These are phyloP conservation scores for Hololepta plana DNA, from an alignment of 2,888 invertebrate genomes.

Conservation along the genomic window DNA sequence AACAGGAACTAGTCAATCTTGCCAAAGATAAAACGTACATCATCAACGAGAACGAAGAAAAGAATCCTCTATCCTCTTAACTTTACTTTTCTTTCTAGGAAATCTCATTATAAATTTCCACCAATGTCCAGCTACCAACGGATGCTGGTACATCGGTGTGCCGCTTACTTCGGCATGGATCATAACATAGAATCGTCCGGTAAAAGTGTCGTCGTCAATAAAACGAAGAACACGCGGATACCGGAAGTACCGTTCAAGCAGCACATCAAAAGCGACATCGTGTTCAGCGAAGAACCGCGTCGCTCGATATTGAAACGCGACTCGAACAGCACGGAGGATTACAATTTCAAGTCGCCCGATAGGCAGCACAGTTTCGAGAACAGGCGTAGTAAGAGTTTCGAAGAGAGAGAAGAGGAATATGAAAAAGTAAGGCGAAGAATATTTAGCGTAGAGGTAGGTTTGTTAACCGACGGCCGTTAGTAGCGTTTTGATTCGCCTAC, in stretches of 20 bases:
- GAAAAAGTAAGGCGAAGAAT: slow-evolving; percentile 71
- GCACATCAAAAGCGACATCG: slow-evolving; percentile 43
- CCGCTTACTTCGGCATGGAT: slow-evolving; percentile 85
- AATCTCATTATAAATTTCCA: slow-evolving; percentile 66
- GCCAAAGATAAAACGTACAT: slow-evolving; percentile 65
- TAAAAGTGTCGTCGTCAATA: slow-evolving; percentile 69
- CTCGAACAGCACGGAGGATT: slow-evolving; percentile 63
- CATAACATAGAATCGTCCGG: slow-evolving; percentile 81
- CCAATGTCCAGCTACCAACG: slow-evolving; percentile 91
- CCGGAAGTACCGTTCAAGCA: slow-evolving; percentile 57
- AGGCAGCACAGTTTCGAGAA: slow-evolving; percentile 41
- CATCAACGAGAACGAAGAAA: neutral
- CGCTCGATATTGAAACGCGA: slow-evolving; percentile 72
- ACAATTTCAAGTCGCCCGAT: slow-evolving; percentile 39
- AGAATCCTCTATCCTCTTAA: neutral
- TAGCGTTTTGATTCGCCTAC: no score
- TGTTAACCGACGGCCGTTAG: slow-evolving; percentile 4
- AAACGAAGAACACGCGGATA: slow-evolving; percentile 48
- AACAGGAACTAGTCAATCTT: slow-evolving; percentile 69
- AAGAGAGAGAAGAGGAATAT: slow-evolving; percentile 83
- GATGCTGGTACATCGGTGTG: slow-evolving; percentile 88
- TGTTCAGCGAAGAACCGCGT: slow-evolving; percentile 47
- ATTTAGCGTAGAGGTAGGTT: slow-evolving; percentile 37
- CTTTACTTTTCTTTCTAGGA: slow-evolving; percentile 27
- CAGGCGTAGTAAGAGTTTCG: slow-evolving; percentile 66